phyloP scores from a whole-genome alignment of 2,888 invertebrate species.

The Branchellion lobata region DNA sequence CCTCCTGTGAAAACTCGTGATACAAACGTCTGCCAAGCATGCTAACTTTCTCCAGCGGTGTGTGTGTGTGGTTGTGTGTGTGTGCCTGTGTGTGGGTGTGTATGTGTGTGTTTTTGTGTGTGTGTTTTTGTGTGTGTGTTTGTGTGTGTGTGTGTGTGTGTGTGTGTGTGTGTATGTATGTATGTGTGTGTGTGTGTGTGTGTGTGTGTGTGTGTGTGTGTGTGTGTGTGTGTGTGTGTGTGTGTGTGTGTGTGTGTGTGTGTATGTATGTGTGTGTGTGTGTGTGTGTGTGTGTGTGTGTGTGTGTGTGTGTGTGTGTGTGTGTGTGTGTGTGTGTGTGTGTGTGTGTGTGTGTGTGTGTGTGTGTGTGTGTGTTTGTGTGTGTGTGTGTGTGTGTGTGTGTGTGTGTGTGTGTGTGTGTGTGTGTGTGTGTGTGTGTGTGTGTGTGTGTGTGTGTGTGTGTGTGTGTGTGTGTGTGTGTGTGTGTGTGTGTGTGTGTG shows the following conservation, averaged over 20 bases:
- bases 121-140: background rate
- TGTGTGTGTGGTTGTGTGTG: no score
- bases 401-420: background rate
- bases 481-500: no score
- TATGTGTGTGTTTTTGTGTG: no score
- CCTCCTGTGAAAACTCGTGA: no score
- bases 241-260: background rate
- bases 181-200: conserved; percentile 4
- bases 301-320: conserved; percentile 21
- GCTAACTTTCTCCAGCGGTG: no score
- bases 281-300: conserved; percentile 7
- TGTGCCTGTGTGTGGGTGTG: no score
- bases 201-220: conserved; percentile 20
- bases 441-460: no score
- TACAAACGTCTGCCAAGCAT: no score
- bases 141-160: conserved; percentile 9
- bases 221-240: conserved; percentile 4
- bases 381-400: background rate
- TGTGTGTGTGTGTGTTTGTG: conserved; percentile 24
- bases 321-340: conserved; percentile 10
- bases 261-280: background rate
- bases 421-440: background rate
- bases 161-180: conserved; percentile 16
- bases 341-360: background rate
- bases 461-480: no score